Conservation (phyloP, 2,797 vertebrate genomes). For the Leptoclinus maculatus region DNA sequence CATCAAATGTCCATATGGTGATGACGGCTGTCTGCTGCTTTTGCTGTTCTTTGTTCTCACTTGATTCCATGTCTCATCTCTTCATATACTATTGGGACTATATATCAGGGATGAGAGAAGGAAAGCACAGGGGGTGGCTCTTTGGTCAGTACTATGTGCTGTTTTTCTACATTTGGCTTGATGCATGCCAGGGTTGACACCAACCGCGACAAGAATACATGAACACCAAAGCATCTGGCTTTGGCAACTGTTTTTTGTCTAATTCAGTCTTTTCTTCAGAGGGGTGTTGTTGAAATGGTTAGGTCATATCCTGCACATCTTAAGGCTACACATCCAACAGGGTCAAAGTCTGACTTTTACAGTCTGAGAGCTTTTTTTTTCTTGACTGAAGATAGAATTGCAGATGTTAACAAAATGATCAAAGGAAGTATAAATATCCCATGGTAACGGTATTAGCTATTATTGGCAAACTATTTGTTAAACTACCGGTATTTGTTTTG, state of each 20-base stretch:
- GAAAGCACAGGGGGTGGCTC: not conserved
- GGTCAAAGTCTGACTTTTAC: conserved; percentile 2
- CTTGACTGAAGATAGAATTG: conserved; percentile 12
- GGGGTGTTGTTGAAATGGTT: not conserved
- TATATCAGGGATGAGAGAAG: not conserved
- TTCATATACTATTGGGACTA: not conserved
- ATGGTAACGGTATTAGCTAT: not conserved
- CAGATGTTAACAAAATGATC: not conserved
- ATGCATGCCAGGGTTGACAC: conserved; percentile 3
- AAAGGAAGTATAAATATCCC: not conserved
- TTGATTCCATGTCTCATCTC: conserved; percentile 9
- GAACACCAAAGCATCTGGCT: not conserved
- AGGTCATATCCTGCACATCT: not conserved
- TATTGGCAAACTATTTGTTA: not conserved
- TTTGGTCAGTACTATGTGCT: not conserved
- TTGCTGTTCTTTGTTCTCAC: conserved; percentile 14
- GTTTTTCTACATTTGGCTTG: not conserved
- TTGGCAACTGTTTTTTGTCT: not conserved
- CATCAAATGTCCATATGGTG: conserved; percentile 28
- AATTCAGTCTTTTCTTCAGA: not conserved
- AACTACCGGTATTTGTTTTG: not conserved
- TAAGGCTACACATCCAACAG: conserved; percentile 2
- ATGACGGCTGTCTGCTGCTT: conserved; percentile 13
- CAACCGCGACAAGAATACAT: not conserved
- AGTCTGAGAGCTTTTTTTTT: conserved; percentile 14